These are phyloP conservation scores for Periophthalmus magnuspinnatus DNA, from an alignment of 2,797 vertebrate species.

Conservation along the genomic window DNA sequence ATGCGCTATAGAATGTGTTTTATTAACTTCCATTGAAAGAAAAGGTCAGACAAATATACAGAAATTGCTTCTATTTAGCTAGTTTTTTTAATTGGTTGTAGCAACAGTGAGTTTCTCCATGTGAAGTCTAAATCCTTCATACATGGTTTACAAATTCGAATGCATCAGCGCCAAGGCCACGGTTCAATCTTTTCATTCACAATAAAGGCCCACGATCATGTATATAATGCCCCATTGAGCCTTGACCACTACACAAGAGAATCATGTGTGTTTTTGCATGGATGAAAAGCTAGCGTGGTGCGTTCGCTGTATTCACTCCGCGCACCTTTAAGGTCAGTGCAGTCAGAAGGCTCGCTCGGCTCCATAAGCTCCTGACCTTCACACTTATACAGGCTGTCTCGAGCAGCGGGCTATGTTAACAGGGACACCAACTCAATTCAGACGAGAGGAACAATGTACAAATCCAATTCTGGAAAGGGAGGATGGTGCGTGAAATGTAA, in stretches of 20 bases:
- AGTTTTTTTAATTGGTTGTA: not conserved
- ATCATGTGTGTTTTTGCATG: constrained; percentile 17
- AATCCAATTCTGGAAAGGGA: constrained; percentile 4
- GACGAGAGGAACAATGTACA: constrained; percentile 16
- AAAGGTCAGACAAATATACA: not conserved
- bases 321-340: constrained; percentile 27
- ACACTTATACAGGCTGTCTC: constrained; percentile 41
- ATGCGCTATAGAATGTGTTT: not conserved
- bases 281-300: constrained; percentile 20
- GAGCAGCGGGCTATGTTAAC: constrained; percentile 32
- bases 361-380: constrained; percentile 55
- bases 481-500: constrained; percentile 7
- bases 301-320: constrained; percentile 4
- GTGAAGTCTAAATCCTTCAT: not conserved
- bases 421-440: constrained; percentile 33
- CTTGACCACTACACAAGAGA: constrained; percentile 37
- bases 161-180: not conserved
- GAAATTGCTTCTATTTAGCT: not conserved
- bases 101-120: not conserved
- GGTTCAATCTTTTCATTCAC: not conserved
- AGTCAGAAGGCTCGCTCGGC: constrained; percentile 31
- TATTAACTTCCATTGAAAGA: not conserved
- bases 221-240: not conserved
- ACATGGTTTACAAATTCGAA: not conserved
- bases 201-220: not conserved